Percentiles rank a stretch among this genome's conserved stretches.
These are phyloP conservation scores for Ochropacha duplaris DNA, from an alignment of 2,888 invertebrate species.

Conservation along the genomic window DNA sequence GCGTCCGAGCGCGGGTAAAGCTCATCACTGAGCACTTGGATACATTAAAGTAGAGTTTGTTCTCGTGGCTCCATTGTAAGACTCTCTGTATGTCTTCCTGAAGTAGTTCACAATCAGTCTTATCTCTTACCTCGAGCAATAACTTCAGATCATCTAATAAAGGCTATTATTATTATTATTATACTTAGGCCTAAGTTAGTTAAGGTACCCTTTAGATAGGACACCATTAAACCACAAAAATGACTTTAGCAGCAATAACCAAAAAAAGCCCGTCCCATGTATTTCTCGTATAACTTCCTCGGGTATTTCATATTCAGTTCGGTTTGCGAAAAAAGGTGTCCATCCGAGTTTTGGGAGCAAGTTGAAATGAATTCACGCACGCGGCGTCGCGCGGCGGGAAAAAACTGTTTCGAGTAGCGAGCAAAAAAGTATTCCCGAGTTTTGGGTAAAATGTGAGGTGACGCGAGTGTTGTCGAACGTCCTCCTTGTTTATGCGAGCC, in stretches of 20 bases:
- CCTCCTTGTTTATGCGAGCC: background rate
- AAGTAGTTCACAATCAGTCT: no score
- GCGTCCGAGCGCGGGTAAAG: no score
- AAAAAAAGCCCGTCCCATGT: slow-evolving; percentile 2
- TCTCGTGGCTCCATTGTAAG: no score
- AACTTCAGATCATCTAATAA: no score
- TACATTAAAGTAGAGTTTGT: no score
- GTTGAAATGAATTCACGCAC: slow-evolving; percentile 65
- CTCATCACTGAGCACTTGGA: no score
- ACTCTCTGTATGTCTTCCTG: no score
- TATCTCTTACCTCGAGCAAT: no score
- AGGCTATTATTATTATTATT: no score
- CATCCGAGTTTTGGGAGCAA: slow-evolving; percentile 47
- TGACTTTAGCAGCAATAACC: background rate
- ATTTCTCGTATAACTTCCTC: slow-evolving; percentile 37
- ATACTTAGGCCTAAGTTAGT: no score
- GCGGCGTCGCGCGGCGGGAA: slow-evolving; percentile 26
- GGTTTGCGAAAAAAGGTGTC: slow-evolving; percentile 53
- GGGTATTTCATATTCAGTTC: slow-evolving; percentile 64
- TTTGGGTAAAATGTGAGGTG: background rate
- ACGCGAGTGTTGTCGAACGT: background rate
- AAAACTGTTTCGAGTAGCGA: slow-evolving; percentile 13
- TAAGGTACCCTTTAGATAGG: no score
- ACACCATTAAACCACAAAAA: background rate
- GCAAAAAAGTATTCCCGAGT: background rate